Conservation (phyloP, 2,797 vertebrate genomes). For the Pampus argenteus region DNA sequence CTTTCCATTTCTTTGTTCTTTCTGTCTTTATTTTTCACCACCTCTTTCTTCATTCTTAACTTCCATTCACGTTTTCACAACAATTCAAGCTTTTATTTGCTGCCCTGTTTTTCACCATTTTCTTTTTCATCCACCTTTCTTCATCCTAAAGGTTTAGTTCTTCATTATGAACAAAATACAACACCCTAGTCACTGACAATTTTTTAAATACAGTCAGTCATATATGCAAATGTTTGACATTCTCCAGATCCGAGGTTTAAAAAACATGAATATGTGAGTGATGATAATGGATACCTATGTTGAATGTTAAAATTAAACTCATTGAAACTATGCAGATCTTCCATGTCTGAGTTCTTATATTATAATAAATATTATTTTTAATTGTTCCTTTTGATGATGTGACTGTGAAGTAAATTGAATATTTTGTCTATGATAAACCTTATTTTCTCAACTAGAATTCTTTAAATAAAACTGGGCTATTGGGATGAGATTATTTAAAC, state of each 20-base stretch:
- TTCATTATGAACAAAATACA: constrained; percentile 52
- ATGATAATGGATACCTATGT: constrained; percentile 79
- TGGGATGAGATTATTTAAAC: no score
- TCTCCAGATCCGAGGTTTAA: constrained; percentile 60
- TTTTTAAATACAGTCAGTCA: neutral
- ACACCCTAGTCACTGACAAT: constrained; percentile 9
- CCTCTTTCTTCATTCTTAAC: neutral
- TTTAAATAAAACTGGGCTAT: no score
- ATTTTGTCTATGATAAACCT: no score
- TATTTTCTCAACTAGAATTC: no score
- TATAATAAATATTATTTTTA: neutral
- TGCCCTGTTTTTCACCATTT: neutral
- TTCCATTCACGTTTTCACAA: neutral
- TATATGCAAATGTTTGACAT: constrained; percentile 10
- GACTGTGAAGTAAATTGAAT: neutral
- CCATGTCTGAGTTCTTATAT: constrained; percentile 44
- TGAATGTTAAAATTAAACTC: constrained; percentile 88
- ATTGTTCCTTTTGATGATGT: neutral
- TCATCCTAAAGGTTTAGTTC: constrained; percentile 3
- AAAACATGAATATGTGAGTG: constrained; percentile 77
- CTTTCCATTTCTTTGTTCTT: neutral
- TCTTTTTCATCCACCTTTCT: neutral
- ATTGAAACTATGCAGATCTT: constrained; percentile 72
- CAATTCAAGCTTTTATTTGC: neutral
- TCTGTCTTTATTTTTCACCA: neutral